Percentiles rank a stretch among this genome's conserved stretches.
Conservation (phyloP, 2,888 invertebrate genomes). For the Halocaridina rubra region DNA sequence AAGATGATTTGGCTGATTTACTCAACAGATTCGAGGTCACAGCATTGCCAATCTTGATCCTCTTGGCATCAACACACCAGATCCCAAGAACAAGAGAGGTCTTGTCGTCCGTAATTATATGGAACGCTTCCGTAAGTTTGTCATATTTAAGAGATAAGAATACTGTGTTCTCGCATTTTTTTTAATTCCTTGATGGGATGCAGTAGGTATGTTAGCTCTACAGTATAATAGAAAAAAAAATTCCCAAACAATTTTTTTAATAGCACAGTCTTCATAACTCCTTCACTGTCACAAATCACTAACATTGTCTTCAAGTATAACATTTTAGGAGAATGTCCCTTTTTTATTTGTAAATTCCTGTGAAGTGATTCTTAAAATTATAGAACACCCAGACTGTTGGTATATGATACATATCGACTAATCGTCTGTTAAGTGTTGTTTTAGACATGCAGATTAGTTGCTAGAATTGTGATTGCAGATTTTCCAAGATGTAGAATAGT, state of each 20-base stretch:
- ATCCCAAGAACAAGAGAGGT: conserved; percentile 75
- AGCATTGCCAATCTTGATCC: conserved; percentile 98
- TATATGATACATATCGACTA: no score
- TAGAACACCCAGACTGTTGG: no score
- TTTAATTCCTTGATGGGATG: neutral
- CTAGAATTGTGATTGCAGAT: no score
- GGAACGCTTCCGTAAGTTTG: conserved; percentile 65
- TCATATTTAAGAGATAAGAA: neutral
- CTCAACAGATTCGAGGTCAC: conserved; percentile 93
- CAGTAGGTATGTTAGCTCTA: conserved; percentile 10
- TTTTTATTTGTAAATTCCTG: no score
- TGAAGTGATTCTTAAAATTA: no score
- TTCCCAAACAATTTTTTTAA: no score
- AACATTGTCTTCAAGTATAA: conserved; percentile 1
- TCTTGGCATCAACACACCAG: conserved; percentile 86
- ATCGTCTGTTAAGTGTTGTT: no score
- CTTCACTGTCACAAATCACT: neutral
- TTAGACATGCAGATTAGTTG: no score
- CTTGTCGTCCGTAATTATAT: conserved; percentile 76
- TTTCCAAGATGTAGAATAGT: no score
- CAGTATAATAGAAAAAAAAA: no score
- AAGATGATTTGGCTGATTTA: conserved; percentile 33
- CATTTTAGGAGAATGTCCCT: no score
- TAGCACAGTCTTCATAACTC: neutral
- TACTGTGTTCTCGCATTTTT: neutral